Percentiles rank a stretch among this genome's conserved stretches.
phyloP scores from a whole-genome alignment of 2,113 vertebrate species.

The Agelaius phoeniceus region DNA sequence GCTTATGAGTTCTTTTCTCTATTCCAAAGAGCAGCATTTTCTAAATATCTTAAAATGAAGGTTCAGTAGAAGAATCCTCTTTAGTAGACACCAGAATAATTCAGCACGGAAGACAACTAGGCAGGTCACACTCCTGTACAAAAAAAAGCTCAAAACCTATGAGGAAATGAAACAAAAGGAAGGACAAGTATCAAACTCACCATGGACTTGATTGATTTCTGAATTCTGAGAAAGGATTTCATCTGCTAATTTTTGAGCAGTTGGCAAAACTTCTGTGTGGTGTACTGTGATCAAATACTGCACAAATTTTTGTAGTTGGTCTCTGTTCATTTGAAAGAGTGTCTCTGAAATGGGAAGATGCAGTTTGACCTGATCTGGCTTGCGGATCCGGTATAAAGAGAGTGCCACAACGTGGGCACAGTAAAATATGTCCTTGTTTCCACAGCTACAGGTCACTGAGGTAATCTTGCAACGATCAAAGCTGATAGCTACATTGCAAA shows the following conservation, averaged over 20 bases:
- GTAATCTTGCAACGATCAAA: slow-evolving; percentile 99
- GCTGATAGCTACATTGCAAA: slow-evolving; percentile 98
- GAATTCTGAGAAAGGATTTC: slow-evolving; percentile 99
- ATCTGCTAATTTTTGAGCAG: slow-evolving; percentile 96
- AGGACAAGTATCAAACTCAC: slow-evolving; percentile 76
- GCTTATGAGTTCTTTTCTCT: not conserved
- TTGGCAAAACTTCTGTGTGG: slow-evolving; percentile 98
- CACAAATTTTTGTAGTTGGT: slow-evolving; percentile 98
- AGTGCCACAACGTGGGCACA: slow-evolving; percentile 97
- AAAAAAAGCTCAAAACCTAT: not conserved
- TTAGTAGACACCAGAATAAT: not conserved
- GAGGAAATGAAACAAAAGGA: not conserved
- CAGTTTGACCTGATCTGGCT: slow-evolving; percentile 97
- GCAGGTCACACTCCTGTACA: not conserved
- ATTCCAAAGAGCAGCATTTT: not conserved
- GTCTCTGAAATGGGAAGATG: slow-evolving; percentile 99
- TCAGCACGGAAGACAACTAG: not conserved
- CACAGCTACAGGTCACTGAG: slow-evolving; percentile 97
- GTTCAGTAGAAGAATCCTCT: not conserved
- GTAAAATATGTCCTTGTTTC: slow-evolving; percentile 99
- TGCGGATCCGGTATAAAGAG: slow-evolving; percentile 95
- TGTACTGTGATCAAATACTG: slow-evolving; percentile 99
- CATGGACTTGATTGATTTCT: slow-evolving; percentile 99
- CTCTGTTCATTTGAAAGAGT: slow-evolving; percentile 98
- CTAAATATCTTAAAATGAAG: not conserved